Conservation (phyloP, 2,888 invertebrate genomes). For the Synanthedon myopaeformis region DNA sequence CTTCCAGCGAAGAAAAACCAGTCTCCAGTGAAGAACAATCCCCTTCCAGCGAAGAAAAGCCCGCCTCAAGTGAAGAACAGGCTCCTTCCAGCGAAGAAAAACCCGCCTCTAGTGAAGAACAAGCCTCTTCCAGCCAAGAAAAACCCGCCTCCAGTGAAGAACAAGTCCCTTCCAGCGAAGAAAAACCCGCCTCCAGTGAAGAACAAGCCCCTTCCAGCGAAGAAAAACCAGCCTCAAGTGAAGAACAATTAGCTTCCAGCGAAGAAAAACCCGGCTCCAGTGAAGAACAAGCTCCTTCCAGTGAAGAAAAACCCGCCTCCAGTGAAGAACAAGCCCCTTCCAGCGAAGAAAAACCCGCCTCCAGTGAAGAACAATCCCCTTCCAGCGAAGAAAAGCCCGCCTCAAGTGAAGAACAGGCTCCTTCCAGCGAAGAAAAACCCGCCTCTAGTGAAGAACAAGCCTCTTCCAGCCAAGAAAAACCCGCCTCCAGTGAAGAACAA, state of each 20-base stretch:
- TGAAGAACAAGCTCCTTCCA: background rate
- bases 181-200: background rate
- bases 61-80: background rate
- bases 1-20: background rate
- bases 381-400: background rate
- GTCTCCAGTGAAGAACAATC: background rate
- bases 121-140: background rate
- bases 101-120: background rate
- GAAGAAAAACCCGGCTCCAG: background rate
- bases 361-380: background rate
- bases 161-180: background rate
- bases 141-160: background rate
- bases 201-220: background rate
- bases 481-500: background rate
- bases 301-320: background rate
- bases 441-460: background rate
- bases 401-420: background rate
- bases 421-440: background rate
- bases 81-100: background rate
- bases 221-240: background rate
- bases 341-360: background rate
- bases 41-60: background rate
- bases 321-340: background rate
- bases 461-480: background rate
- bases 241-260: background rate